Evolutionary conservation across 2,888 invertebrate genomes (phyloP).

Genomic region (Quadroppia sp.): DNA sequence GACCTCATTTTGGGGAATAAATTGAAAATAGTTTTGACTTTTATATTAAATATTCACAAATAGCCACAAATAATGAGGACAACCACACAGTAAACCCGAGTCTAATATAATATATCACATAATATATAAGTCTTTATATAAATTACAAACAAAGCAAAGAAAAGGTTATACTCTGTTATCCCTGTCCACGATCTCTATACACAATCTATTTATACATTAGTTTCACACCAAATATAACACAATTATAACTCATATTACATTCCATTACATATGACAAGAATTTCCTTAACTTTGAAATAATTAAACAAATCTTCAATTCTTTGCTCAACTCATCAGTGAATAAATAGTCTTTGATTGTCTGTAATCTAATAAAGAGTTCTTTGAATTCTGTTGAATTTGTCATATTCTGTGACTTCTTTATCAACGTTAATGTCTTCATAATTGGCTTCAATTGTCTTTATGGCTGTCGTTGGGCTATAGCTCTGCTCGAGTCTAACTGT

Average conservation of each 20-base stretch:
- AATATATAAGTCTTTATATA: too few species aligned
- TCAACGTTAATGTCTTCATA: neutral
- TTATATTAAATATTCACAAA: neutral
- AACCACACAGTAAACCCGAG: neutral
- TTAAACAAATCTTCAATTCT: too few species aligned
- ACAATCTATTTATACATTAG: too few species aligned
- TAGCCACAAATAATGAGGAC: too few species aligned
- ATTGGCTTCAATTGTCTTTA: slow-evolving; percentile 28
- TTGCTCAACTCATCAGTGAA: neutral
- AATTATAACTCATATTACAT: too few species aligned
- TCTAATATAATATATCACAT: neutral
- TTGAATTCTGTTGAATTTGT: neutral
- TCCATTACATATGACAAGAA: too few species aligned
- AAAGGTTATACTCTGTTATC: too few species aligned
- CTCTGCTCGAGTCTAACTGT: neutral
- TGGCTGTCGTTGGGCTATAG: neutral
- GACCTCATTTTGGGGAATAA: too few species aligned
- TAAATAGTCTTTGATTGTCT: neutral
- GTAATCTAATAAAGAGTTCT: neutral
- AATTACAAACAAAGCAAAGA: too few species aligned
- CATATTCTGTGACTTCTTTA: neutral
- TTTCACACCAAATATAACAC: too few species aligned
- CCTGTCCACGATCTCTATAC: too few species aligned
- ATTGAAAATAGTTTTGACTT: neutral
- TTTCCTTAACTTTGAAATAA: too few species aligned